Conservation (phyloP, 2,113 vertebrate species). For the Morphnarchus princeps region DNA sequence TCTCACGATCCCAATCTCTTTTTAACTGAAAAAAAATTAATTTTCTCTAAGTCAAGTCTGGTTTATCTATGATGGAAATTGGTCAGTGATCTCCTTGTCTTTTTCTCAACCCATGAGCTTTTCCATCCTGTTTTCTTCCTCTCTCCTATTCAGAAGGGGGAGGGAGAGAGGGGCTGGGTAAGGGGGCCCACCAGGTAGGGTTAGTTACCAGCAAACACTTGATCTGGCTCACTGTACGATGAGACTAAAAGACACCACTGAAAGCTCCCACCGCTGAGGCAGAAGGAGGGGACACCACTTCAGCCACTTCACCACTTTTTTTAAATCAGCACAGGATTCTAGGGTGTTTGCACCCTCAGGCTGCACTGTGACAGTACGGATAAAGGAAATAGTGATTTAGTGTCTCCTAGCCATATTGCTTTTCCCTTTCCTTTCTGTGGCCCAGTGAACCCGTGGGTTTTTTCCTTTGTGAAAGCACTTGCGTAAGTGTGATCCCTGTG, state of each 20-base stretch:
- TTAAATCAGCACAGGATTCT: neutral
- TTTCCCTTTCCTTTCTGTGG: neutral
- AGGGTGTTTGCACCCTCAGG: neutral
- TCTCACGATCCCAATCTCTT: neutral
- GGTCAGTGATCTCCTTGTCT: neutral
- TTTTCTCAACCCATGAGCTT: neutral
- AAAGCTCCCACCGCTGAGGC: neutral
- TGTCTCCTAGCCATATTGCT: neutral
- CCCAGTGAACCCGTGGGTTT: neutral
- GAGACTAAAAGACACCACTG: neutral
- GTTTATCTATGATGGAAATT: too few species aligned
- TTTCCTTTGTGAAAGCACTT: neutral
- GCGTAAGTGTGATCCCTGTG: neutral
- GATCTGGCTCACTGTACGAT: neutral
- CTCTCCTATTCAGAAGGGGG: neutral
- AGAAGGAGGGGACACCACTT: neutral
- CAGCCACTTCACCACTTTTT: neutral
- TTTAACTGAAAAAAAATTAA: neutral
- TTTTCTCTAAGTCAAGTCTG: neutral
- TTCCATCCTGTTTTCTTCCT: neutral
- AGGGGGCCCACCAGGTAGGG: neutral
- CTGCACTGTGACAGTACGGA: neutral
- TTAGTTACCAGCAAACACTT: neutral
- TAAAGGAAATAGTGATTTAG: neutral
- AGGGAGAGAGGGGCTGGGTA: neutral